Evolutionary conservation across 2,113 vertebrate genomes (phyloP).

Genomic region (western clawed frog (Xenopus tropicalis)): DNA sequence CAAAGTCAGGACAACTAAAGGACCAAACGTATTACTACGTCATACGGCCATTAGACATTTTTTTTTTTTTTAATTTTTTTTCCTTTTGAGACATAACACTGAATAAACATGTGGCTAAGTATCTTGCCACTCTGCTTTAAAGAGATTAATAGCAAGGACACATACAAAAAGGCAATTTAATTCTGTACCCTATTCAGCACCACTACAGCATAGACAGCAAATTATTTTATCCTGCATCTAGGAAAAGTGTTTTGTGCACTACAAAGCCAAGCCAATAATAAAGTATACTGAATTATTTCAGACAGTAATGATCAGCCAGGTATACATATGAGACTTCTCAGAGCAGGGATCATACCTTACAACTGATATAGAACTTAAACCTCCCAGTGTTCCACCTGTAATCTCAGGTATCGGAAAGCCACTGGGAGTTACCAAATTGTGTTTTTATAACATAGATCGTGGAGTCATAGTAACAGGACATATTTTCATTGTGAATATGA

Average conservation of each 20-base stretch:
- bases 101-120: not conserved
- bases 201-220: not conserved
- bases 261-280: not conserved
- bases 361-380: too few species aligned
- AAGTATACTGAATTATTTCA: not conserved
- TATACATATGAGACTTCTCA: not conserved
- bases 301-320: not conserved
- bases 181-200: slow-evolving; percentile 9
- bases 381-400: too few species aligned
- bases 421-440: too few species aligned
- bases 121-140: not conserved
- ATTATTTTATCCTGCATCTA: slow-evolving; percentile 30
- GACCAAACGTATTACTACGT: not conserved
- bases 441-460: too few species aligned
- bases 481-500: too few species aligned
- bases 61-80: not conserved
- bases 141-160: not conserved
- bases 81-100: not conserved
- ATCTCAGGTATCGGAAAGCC: too few species aligned
- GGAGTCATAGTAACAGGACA: too few species aligned
- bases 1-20: not conserved
- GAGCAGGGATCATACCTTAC: too few species aligned
- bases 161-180: not conserved
- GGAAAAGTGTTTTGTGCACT: not conserved
- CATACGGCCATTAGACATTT: not conserved